phyloP scores from a whole-genome alignment of 1,140 invertebrate genomes.

The Drusus annulatus region DNA sequence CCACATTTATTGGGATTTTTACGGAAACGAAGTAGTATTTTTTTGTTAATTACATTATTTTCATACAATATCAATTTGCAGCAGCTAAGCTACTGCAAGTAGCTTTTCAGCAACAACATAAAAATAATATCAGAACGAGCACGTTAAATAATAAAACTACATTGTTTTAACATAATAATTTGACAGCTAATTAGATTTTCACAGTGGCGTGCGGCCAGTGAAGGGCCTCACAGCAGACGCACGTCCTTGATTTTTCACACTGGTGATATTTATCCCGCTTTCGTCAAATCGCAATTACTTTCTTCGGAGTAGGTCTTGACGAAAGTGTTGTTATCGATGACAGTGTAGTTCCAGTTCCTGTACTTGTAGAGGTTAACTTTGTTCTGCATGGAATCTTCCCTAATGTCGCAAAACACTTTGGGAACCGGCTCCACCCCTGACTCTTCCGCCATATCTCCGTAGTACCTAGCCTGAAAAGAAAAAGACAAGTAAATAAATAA shows the following conservation, averaged over 20 bases:
- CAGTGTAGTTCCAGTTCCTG: slow-evolving; percentile 65
- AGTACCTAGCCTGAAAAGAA: slow-evolving; percentile 66
- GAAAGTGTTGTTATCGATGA: slow-evolving; percentile 66
- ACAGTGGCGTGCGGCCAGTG: not conserved
- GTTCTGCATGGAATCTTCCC: slow-evolving; percentile 61
- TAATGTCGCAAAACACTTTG: slow-evolving; percentile 67
- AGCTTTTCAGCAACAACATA: too few species aligned
- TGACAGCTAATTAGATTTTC: not conserved
- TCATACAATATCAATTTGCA: too few species aligned
- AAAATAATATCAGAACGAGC: too few species aligned
- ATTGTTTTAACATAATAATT: not conserved
- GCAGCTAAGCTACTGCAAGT: too few species aligned
- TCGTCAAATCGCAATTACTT: not conserved
- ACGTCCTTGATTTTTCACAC: too few species aligned
- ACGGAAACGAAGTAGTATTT: too few species aligned
- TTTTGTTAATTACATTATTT: too few species aligned
- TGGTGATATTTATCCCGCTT: too few species aligned
- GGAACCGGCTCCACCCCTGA: slow-evolving; percentile 66
- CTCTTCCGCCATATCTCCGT: slow-evolving; percentile 63
- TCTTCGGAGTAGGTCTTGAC: slow-evolving; percentile 57
- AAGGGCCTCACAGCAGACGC: too few species aligned
- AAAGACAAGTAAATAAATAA: not conserved
- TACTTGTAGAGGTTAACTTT: slow-evolving; percentile 67
- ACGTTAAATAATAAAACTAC: not conserved
- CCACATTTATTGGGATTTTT: too few species aligned